A percentile compares a stretch with the other conserved stretches of the same genome.
Conservation (phyloP, 2,797 vertebrate genomes). For the Bucorvus abyssinicus region DNA sequence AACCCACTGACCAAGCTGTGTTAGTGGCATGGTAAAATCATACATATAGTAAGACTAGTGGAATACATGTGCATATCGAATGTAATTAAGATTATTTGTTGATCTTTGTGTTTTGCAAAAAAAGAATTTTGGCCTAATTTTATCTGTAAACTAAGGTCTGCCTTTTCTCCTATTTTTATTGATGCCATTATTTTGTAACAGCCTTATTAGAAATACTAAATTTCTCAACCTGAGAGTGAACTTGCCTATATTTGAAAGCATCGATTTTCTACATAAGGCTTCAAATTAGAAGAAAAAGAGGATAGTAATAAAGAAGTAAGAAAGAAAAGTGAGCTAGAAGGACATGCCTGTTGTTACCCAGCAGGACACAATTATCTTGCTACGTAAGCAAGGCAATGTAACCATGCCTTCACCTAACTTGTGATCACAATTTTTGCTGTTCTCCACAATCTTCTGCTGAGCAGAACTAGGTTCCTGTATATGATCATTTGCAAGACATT, state of each 20-base stretch:
- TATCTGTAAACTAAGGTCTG: background rate
- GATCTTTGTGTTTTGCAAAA: background rate
- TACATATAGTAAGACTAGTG: background rate
- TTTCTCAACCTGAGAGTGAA: background rate
- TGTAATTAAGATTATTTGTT: background rate
- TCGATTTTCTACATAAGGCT: background rate
- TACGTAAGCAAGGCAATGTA: background rate
- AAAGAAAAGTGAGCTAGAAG: background rate
- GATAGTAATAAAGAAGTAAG: background rate
- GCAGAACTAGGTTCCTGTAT: background rate
- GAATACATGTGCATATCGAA: background rate
- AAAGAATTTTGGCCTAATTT: background rate
- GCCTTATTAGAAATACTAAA: background rate
- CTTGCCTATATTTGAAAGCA: background rate
- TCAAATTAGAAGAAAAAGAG: background rate
- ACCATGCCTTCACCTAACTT: background rate
- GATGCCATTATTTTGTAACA: background rate
- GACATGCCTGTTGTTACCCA: background rate
- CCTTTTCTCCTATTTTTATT: background rate
- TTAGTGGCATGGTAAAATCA: background rate
- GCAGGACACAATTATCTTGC: slow-evolving; percentile 1
- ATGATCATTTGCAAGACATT: background rate
- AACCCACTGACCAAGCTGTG: background rate
- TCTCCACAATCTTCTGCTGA: background rate
- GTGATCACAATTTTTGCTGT: background rate